Evolutionary conservation across 2,888 invertebrate species (phyloP).

Genomic region (Phasia obesa): DNA sequence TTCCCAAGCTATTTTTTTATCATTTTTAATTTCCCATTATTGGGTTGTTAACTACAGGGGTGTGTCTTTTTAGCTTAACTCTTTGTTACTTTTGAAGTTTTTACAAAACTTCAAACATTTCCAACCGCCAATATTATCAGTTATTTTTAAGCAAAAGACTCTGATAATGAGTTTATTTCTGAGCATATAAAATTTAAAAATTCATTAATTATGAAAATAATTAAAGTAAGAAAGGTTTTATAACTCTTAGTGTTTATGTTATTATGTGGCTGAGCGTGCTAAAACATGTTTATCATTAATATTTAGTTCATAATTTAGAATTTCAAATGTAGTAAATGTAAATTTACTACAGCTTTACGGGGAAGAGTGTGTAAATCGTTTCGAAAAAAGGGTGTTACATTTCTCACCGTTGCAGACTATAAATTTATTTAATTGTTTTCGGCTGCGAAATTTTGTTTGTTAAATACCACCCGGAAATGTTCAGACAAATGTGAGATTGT

Average conservation of each 20-base stretch:
- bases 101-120: conserved; percentile 53
- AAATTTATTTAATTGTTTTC: conserved; percentile 47
- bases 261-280: no score
- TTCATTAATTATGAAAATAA: conserved; percentile 70
- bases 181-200: conserved; percentile 22
- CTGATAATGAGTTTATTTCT: neutral
- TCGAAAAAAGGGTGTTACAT: conserved; percentile 59
- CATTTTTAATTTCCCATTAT: conserved; percentile 25
- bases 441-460: conserved; percentile 30
- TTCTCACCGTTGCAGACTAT: conserved; percentile 57
- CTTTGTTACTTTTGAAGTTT: neutral
- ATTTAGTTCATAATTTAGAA: no score
- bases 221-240: conserved; percentile 41
- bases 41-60: conserved; percentile 49
- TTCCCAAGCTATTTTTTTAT: neutral
- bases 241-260: no score
- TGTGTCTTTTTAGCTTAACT: conserved; percentile 44
- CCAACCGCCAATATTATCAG: conserved; percentile 30
- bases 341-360: no score
- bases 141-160: neutral
- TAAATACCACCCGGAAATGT: conserved; percentile 48
- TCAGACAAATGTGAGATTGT: conserved; percentile 47
- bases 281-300: no score
- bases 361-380: neutral
- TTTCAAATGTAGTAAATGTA: no score